These are phyloP conservation scores for Tyria jacobaeae DNA, from an alignment of 2,888 invertebrate species.

Conservation along the genomic window DNA sequence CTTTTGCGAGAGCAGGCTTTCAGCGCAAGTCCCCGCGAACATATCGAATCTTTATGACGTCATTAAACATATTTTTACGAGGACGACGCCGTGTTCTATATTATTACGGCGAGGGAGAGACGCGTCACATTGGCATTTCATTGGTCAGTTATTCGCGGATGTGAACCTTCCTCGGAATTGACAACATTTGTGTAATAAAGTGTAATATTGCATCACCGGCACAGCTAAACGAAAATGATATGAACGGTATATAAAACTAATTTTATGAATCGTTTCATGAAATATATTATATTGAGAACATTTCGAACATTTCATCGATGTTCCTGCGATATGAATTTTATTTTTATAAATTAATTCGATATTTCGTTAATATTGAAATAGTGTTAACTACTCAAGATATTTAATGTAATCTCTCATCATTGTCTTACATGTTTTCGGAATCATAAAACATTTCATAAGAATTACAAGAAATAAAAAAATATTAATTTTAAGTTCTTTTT, in stretches of 20 bases:
- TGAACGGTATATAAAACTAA: conserved; percentile 59
- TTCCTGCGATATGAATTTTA: background rate
- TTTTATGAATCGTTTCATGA: conserved; percentile 49
- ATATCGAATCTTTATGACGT: conserved; percentile 82
- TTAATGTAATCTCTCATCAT: too few species aligned
- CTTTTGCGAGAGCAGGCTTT: conserved; percentile 71
- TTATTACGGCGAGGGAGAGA: conserved; percentile 73
- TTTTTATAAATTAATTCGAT: background rate
- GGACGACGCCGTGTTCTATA: conserved; percentile 78
- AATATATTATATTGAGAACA: background rate
- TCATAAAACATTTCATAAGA: too few species aligned
- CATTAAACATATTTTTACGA: conserved; percentile 86
- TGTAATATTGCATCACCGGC: conserved; percentile 59
- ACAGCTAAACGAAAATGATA: conserved; percentile 56
- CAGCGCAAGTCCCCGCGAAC: conserved; percentile 68
- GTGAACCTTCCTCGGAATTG: conserved; percentile 73
- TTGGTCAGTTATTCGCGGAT: conserved; percentile 76
- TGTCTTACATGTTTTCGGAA: too few species aligned
- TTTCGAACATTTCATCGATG: background rate
- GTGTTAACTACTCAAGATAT: background rate
- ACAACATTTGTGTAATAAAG: conserved; percentile 75
- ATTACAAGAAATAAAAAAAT: too few species aligned
- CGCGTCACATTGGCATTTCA: conserved; percentile 67
- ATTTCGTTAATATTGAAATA: background rate
- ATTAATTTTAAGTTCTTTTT: too few species aligned